Evolutionary conservation across 2,888 invertebrate species (phyloP).

Genomic region (Dinocampus coccinellae): DNA sequence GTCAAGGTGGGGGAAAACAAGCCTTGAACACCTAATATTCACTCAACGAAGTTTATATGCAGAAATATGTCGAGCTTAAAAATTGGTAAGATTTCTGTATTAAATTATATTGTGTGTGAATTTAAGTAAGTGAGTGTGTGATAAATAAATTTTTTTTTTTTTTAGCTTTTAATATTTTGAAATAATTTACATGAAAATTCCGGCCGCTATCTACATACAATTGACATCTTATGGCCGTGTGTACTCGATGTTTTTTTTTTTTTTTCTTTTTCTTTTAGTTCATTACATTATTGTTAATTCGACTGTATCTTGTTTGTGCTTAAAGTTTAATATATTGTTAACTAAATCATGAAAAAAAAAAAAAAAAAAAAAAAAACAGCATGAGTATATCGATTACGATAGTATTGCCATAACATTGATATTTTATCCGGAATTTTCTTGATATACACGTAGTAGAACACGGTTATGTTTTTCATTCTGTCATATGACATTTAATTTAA

Average conservation of each 20-base stretch:
- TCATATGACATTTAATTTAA: neutral
- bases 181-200: no score
- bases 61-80: slow-evolving; percentile 76
- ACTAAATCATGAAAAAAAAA: neutral
- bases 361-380: no score
- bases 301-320: neutral
- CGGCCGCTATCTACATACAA: no score
- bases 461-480: neutral
- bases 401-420: neutral
- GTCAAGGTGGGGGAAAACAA: slow-evolving; percentile 64
- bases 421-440: neutral
- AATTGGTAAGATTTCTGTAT: slow-evolving; percentile 70
- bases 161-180: no score
- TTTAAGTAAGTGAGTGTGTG: neutral
- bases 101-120: neutral
- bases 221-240: neutral
- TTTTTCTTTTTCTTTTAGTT: neutral
- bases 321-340: neutral
- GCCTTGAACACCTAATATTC: slow-evolving; percentile 58
- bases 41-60: slow-evolving; percentile 62
- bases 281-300: slow-evolving; percentile 32
- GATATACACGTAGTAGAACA: neutral
- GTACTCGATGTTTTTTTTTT: neutral
- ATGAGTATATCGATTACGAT: neutral
- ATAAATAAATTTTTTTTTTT: neutral